Evolutionary conservation across 2,888 invertebrate species (phyloP), one percentile per base, ranked within the genome.

Genomic region (Melanchra persicariae): DNA sequence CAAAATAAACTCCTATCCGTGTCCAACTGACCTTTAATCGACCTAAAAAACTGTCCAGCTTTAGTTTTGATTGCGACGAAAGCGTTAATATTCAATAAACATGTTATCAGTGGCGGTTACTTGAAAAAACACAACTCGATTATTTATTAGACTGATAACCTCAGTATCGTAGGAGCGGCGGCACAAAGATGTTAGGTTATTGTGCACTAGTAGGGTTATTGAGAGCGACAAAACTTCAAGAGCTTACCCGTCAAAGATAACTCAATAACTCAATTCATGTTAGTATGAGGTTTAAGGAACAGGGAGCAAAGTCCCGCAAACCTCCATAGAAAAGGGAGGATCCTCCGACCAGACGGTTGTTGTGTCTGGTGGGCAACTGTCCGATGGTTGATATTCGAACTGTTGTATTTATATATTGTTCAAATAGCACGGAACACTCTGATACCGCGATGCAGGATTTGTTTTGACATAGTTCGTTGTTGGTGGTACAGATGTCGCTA

Each of bases 51-150:
- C 71, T 70, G 79, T 85, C 78, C 88, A 90, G 87, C 89, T 89
- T 87, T 82, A 85, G 86, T 91, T 89, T 88, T 91, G 91, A 93
- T 93, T 93, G 94, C 92, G 93, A 91, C 89, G 86, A 87, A 88
- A 90, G 86, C 87, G 88, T 93, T 93, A 93, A 94, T 92, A 93
- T 94, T 94, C 94, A 95, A 94, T 94, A 94, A 94, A 91, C 91
- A 91, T 79, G 74, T 89, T 93, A 93, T 92, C 92, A 77, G 74
- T 30, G 89, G 89, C 93, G 94, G 94, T 87, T 83, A 91, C 88
- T 82, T 91, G 72, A 92, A 91, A 92, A 90, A 92, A 87, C 87
- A 77, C 78, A 70, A 74, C 61, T 65, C 77, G 75, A 79, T 88
- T 92, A 93, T 94, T 94, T 94, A 94, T 93, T 93, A 88, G 85